Evolutionary conservation across 2,113 vertebrate species (phyloP).

Genomic region (Centropristis striata): DNA sequence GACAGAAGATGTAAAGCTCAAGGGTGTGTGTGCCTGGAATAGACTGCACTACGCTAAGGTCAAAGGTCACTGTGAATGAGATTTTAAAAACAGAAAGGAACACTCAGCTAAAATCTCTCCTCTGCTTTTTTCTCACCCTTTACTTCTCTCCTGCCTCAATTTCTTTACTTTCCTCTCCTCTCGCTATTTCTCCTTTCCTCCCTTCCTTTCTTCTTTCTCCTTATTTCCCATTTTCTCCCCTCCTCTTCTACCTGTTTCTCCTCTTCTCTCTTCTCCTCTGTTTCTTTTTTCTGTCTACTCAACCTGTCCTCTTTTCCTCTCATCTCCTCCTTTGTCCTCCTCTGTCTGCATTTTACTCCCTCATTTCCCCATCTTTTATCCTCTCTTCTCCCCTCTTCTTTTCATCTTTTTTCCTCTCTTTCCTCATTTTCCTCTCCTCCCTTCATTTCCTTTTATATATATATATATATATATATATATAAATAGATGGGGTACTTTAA

Average conservation of each 20-base stretch:
- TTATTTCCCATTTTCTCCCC: background rate
- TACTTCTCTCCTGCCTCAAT: too few species aligned
- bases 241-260: background rate
- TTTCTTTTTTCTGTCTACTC: background rate
- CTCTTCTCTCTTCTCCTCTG: background rate
- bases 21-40: background rate
- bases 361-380: background rate
- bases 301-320: background rate
- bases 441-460: too few species aligned
- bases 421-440: background rate
- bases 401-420: too few species aligned
- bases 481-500: too few species aligned
- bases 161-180: too few species aligned
- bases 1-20: background rate
- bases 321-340: too few species aligned
- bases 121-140: too few species aligned
- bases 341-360: background rate
- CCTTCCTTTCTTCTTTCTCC: too few species aligned
- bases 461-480: too few species aligned
- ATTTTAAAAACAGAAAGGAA: background rate
- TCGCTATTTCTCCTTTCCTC: too few species aligned
- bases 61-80: background rate
- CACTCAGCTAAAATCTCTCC: background rate
- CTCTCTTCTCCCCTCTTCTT: too few species aligned
- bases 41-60: slow-evolving; percentile 14